Evolutionary conservation across 2,797 vertebrate species (phyloP).

Genomic region (Anas acuta): DNA sequence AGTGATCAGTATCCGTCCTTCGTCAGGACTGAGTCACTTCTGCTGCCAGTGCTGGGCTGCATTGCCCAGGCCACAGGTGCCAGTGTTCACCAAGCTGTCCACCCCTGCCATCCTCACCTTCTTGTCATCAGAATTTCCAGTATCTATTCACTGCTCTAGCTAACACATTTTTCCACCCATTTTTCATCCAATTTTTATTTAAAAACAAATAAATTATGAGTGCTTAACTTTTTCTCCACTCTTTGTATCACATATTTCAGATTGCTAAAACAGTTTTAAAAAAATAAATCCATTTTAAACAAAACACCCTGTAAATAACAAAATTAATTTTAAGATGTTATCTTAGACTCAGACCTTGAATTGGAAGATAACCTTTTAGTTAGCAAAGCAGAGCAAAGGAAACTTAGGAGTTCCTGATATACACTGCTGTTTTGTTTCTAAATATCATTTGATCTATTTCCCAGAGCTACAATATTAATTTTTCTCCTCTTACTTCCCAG

Average conservation of each 20-base stretch:
- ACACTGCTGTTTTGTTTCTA: background rate
- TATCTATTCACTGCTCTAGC: background rate
- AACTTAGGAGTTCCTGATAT: background rate
- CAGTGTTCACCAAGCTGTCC: background rate
- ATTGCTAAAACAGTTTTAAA: background rate
- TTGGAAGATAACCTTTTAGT: background rate
- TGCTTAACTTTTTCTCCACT: background rate
- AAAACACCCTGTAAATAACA: background rate
- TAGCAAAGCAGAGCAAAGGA: background rate
- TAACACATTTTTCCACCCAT: background rate
- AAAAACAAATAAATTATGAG: background rate
- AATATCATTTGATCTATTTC: background rate
- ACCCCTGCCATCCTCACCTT: background rate
- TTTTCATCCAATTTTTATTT: background rate
- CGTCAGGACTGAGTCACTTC: background rate
- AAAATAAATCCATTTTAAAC: background rate
- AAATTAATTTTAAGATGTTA: background rate
- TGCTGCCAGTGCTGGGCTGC: background rate
- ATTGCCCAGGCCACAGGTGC: background rate
- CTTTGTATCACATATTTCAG: background rate
- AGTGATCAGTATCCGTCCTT: background rate
- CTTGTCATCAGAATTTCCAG: background rate
- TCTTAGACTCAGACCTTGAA: background rate
- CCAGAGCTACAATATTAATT: background rate
- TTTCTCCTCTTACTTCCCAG: background rate